These are phyloP conservation scores for Parotocinclus haroldoi DNA, from an alignment of 2,797 vertebrate genomes.

Conservation along the genomic window DNA sequence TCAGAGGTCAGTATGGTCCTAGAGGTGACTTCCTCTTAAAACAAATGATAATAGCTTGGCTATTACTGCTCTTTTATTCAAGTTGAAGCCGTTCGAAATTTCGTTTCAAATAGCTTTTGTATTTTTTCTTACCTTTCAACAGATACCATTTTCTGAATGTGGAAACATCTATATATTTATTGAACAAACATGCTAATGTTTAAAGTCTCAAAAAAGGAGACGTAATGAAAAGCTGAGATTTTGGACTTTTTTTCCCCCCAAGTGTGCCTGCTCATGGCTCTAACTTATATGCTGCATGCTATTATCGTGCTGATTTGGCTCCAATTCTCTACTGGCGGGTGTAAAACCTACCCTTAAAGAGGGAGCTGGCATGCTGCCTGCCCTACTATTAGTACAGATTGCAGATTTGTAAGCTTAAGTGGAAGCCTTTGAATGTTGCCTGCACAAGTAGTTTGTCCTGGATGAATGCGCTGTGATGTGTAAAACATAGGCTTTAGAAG, in stretches of 20 bases:
- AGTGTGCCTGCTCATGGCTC: background rate
- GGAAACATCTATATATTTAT: background rate
- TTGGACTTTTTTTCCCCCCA: too few species aligned
- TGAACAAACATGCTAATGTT: background rate
- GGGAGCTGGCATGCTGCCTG: constrained; percentile 62
- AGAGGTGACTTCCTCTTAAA: constrained; percentile 18
- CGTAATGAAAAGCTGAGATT: background rate
- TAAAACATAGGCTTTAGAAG: constrained; percentile 12
- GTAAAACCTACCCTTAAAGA: constrained; percentile 61
- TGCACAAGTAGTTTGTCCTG: constrained; percentile 52
- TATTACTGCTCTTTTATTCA: constrained; percentile 24
- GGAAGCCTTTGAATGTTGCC: constrained; percentile 50
- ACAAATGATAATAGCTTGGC: constrained; percentile 20
- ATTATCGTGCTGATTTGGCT: constrained; percentile 9
- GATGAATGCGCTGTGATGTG: constrained; percentile 53
- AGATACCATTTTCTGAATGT: background rate
- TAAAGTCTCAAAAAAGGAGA: background rate
- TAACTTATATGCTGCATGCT: constrained; percentile 11
- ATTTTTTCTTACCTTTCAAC: too few species aligned
- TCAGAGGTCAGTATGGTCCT: constrained; percentile 17
- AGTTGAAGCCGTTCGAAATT: background rate
- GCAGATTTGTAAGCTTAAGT: constrained; percentile 63
- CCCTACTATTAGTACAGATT: constrained; percentile 63
- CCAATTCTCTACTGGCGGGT: constrained; percentile 21
- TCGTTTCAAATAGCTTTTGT: background rate